Evolutionary conservation across 2,797 vertebrate genomes (phyloP), one percentile per base, ranked within the genome.

Genomic region (Tenualosa thibaudeaui): DNA sequence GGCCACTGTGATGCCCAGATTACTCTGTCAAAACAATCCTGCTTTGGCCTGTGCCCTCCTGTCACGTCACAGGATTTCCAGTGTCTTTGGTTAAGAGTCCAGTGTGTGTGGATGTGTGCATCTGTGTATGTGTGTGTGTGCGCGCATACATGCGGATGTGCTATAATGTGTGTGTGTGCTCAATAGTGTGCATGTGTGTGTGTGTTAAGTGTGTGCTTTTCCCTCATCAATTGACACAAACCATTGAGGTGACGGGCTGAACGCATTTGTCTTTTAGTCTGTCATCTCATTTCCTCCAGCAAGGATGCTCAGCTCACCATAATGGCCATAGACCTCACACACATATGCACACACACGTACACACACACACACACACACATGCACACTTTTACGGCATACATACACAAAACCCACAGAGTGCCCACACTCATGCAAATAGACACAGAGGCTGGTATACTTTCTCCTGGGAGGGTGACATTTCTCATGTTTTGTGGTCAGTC

Each of bases 1-100:
- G 82, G 68, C 56, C 86, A 60, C 84, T 82, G 50, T 81, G 58
- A 81, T 81, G 43, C 75, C 40, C 84, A 22, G 81, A 75, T 85
- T 37, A 51, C 65, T 46, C 81, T 85, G 81, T 49, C 71, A 50
- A 31, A 75, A 82, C 84, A 65, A 86, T 81, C 82, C 50, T 22
- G 60, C 81, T 82, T 81, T 84, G 15, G 24, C 49, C 54, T 10
- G 1, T 22, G 31, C 26, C 83, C 19, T 86, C 51, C 84, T 87
- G 83, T 75, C 81, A n/a, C n/a, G n/a, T n/a, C n/a, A 82, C 81
- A 65, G 78, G 51, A 24, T 58, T 15, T 75, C 68, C 37, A 75
- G 40, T 46, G 37, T 78, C 71, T 37, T 78, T 71, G 40, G 65
- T 40, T 43, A 43, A 46, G 71, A 15, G 71, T 19, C 26, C 12